These are phyloP conservation scores for Polydrusus tereticollis DNA, from an alignment of 2,888 invertebrate species.

Conservation along the genomic window DNA sequence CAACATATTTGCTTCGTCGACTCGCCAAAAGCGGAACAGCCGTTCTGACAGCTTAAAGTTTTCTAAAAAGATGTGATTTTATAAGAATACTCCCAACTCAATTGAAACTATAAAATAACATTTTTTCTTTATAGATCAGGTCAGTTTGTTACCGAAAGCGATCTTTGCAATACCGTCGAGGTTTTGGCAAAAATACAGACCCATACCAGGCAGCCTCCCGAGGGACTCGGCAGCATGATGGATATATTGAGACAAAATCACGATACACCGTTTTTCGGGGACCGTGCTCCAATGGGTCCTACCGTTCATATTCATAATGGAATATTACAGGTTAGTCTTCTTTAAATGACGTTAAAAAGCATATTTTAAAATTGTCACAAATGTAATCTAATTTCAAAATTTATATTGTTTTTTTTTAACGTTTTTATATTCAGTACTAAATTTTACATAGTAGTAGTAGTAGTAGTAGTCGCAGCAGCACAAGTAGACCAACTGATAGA, in stretches of 20 bases:
- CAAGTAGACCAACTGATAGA: too few relatives aligned
- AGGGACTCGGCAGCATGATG: conserved; percentile 84
- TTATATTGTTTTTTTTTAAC: background rate
- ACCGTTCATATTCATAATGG: conserved; percentile 94
- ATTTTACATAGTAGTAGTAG: too few relatives aligned
- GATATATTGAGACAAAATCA: conserved; percentile 84
- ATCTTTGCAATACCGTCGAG: conserved; percentile 90
- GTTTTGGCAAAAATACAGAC: conserved; percentile 82
- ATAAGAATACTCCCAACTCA: background rate
- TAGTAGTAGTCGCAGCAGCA: too few relatives aligned
- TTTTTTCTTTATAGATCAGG: conserved; percentile 75
- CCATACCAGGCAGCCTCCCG: conserved; percentile 83
- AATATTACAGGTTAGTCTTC: conserved; percentile 78
- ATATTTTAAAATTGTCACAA: background rate
- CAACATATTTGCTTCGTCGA: too few relatives aligned
- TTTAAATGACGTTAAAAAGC: too few relatives aligned
- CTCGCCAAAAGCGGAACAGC: too few relatives aligned
- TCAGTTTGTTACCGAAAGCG: conserved; percentile 83
- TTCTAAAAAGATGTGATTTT: too few relatives aligned
- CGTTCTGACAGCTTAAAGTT: too few relatives aligned
- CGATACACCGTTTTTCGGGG: conserved; percentile 80
- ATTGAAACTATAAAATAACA: background rate
- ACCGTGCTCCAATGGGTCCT: conserved; percentile 83
- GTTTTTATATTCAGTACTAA: too few relatives aligned
- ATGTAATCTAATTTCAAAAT: background rate